Evolutionary conservation across 2,797 vertebrate species (phyloP).

Genomic region (Enteromius thamalakanensis): DNA sequence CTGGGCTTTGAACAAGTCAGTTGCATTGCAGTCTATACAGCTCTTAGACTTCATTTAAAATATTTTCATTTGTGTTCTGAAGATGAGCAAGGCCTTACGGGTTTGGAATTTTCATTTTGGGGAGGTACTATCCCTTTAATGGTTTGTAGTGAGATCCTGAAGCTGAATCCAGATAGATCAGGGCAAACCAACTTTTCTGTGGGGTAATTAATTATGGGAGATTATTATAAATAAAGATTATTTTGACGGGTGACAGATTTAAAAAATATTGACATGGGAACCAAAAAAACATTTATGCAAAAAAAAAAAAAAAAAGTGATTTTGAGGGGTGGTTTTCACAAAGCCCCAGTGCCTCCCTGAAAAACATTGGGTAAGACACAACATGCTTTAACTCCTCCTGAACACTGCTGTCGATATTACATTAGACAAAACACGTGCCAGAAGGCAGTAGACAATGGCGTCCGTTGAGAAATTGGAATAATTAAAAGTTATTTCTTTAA

Average conservation of each 20-base stretch:
- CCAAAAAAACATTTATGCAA: no score
- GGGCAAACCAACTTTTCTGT: background rate
- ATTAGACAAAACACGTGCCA: background rate
- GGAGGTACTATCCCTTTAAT: no score
- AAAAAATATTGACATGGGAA: background rate
- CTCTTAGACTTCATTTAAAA: no score
- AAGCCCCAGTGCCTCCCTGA: background rate
- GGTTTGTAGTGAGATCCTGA: background rate
- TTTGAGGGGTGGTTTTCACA: background rate
- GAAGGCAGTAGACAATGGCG: background rate
- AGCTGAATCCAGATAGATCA: background rate
- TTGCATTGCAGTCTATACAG: no score
- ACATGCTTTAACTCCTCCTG: constrained; percentile 40
- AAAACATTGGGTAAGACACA: background rate
- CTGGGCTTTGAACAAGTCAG: no score
- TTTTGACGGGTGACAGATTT: background rate
- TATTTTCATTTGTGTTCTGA: no score
- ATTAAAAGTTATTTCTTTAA: background rate
- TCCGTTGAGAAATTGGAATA: background rate
- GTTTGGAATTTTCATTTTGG: no score
- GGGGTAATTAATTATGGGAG: background rate
- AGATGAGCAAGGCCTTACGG: no score
- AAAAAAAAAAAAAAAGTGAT: background rate
- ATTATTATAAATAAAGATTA: no score
- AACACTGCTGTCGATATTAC: background rate